phyloP scores from a whole-genome alignment of 2,113 vertebrate genomes.

The Rhizomys pruinosus region DNA sequence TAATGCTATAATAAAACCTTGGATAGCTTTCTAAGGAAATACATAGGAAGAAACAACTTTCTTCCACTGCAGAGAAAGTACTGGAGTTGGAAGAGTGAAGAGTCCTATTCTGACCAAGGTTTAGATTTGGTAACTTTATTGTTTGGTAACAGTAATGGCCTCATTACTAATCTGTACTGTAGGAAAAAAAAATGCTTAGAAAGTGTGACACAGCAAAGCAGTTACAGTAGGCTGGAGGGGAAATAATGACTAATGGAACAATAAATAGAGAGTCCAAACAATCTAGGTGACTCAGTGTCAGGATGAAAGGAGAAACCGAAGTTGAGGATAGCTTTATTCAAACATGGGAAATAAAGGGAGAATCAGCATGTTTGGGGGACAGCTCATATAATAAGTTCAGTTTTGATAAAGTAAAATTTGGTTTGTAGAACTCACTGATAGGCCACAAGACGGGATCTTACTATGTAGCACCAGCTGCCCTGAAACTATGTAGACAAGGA shows the following conservation, averaged over 20 bases:
- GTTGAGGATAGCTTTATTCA: not conserved
- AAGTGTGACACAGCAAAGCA: not conserved
- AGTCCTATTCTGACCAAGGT: not conserved
- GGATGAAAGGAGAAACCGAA: not conserved
- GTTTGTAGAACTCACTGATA: not conserved
- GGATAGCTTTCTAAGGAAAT: not conserved
- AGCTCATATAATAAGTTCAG: not conserved
- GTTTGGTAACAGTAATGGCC: not conserved
- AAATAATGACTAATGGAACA: not conserved
- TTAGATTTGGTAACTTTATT: not conserved
- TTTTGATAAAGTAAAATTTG: not conserved
- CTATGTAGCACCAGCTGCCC: too few relatives aligned
- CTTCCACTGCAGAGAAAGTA: not conserved
- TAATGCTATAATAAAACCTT: conserved; percentile 15
- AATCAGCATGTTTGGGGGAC: not conserved
- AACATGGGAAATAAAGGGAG: not conserved
- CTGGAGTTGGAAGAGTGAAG: not conserved
- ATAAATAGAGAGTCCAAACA: not conserved
- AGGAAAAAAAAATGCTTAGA: not conserved
- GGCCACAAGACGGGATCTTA: not conserved
- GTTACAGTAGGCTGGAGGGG: not conserved
- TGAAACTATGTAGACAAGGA: too few relatives aligned
- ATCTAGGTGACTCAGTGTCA: not conserved
- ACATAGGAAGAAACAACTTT: not conserved
- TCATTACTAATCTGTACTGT: not conserved